These are phyloP conservation scores for Melikaiella ostensackeni DNA, from an alignment of 2,888 invertebrate species.

Conservation along the genomic window DNA sequence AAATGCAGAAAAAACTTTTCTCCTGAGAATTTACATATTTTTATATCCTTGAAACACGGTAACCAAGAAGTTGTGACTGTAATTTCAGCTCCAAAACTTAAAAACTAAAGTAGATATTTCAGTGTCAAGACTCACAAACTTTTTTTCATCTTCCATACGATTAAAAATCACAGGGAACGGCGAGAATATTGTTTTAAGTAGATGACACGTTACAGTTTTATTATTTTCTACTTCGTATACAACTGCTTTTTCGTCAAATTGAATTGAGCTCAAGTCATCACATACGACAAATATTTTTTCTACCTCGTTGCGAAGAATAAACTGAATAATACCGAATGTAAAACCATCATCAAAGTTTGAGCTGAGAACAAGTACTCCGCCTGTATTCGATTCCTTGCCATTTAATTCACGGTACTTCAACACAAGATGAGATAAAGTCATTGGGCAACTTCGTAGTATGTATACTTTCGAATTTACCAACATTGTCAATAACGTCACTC, in stretches of 20 bases:
- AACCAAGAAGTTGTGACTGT: not conserved
- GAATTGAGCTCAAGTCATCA: not conserved
- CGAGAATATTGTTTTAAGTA: not conserved
- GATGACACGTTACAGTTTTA: not conserved
- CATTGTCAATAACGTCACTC: not conserved
- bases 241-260: not conserved
- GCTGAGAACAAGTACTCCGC: not conserved
- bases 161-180: not conserved
- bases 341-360: not conserved
- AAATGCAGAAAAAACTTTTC: too few species aligned
- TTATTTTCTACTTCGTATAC: not conserved
- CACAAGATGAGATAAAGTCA: not conserved
- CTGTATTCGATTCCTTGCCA: not conserved
- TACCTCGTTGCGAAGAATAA: not conserved
- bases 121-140: not conserved
- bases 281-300: not conserved
- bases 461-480: not conserved
- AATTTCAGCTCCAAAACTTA: not conserved
- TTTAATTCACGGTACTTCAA: not conserved
- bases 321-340: not conserved
- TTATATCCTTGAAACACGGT: too few species aligned
- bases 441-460: not conserved
- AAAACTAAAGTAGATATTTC: constrained; percentile 7
- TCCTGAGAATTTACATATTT: too few species aligned
- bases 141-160: not conserved